Percentiles rank a stretch among this genome's conserved stretches.
phyloP scores from a whole-genome alignment of 2,797 vertebrate genomes.

The Pangasius krempfi region DNA sequence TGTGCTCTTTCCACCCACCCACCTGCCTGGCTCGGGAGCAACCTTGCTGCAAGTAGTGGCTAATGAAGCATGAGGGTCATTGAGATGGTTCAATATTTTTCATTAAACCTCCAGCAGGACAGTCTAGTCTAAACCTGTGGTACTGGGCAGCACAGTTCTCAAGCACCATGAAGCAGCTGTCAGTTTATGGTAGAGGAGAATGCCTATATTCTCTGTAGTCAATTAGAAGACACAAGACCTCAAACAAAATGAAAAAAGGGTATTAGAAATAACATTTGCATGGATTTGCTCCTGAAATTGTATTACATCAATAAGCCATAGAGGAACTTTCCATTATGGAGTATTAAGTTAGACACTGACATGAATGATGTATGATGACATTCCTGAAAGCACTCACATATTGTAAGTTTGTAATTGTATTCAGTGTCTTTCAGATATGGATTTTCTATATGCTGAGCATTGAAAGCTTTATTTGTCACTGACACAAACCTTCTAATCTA shows the following conservation, averaged over 20 bases:
- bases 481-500: background rate
- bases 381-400: constrained; percentile 26
- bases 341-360: constrained; percentile 37
- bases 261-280: constrained; percentile 14
- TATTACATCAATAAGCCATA: constrained; percentile 39
- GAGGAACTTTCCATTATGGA: constrained; percentile 30
- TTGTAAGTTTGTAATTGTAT: constrained; percentile 9
- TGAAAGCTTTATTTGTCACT: background rate
- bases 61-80: constrained; percentile 51
- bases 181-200: constrained; percentile 26
- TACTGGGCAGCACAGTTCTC: background rate
- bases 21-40: constrained; percentile 16
- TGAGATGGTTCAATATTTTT: constrained; percentile 52
- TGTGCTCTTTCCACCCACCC: constrained; percentile 15
- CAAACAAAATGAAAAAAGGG: constrained; percentile 26
- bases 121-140: constrained; percentile 13
- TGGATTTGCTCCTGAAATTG: background rate
- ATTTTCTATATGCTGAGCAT: constrained; percentile 30
- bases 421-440: constrained; percentile 23
- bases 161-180: constrained; percentile 27
- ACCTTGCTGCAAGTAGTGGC: constrained; percentile 38
- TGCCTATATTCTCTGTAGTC: constrained; percentile 26
- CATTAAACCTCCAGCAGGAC: constrained; percentile 38
- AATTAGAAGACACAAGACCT: constrained; percentile 47
- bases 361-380: constrained; percentile 35